Base-by-base conservation (phyloP, 2,797 vertebrate species). In the Gymnothorax reevesii region DNA sequence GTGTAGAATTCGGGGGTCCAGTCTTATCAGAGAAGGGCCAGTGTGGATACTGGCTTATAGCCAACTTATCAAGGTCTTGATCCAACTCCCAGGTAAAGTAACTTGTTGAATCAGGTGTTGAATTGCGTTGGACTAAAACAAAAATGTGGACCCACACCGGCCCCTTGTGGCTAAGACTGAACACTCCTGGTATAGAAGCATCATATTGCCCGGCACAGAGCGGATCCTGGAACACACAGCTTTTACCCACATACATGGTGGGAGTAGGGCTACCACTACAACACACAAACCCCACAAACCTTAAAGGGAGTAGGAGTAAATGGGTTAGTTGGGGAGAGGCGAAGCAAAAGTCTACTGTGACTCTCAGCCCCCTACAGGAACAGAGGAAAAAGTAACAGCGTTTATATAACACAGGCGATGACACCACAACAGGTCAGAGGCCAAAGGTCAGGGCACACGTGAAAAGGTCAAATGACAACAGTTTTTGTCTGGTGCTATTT, bases 251-350 rank as follows among this genome's bases (percentile, higher is more conserved):
- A 93, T 82, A 89, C 88, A 79, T 54, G 22, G 86, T 87, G 80
- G 82, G 69, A 2, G 85, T n/a, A 9, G 75, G 84, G 33, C 33
- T 42, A 42, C 88, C 73, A 88, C 79, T 88, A 90, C 52, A 27
- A 86, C 92, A 93, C 93, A 92, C 93, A 88, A 89, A 92, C 90
- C 93, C 93, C 95, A 98, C 98, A 95, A 98, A 99, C 98, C 98
- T 99, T 99, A 98, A 98, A 99, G 52, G 97, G 97, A 96, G 96
- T 98, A 95, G 97, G 97, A 95, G 96, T 97, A 97, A 99, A 99
- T 96, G 97, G 97, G 96, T 99, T 98, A 98, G 96, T 97, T 96
- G 97, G 97, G 97, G 96, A 98, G 95, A 97, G 97, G 95, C 93
- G 95, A 93, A 97, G 97, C 95, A 95, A 95, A 97, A 97, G 95